Evolutionary conservation across 2,113 vertebrate genomes (phyloP), one percentile per base, ranked within the genome.

Genomic region (Hucho hucho): DNA sequence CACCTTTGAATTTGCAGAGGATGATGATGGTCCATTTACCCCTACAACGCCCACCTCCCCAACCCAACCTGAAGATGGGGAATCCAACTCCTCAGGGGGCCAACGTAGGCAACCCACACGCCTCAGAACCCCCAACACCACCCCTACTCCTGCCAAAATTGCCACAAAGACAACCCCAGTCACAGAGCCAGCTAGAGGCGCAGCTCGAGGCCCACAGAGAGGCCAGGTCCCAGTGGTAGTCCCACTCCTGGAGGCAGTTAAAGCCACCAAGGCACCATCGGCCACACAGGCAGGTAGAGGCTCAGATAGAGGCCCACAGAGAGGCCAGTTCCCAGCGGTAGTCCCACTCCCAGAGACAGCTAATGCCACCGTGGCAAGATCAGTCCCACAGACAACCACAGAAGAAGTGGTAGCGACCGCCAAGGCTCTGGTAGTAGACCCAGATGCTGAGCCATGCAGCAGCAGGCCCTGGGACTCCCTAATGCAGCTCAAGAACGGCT

Each of bases 401-500:
- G 7, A 6, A 29, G 29, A n/a, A 0, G 46, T 59, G 16, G 16
- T 7, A 14, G 58, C 0, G 13, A 13, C 46, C 18, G 3, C 24
- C 1, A 1, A 6, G 4, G 77, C 79, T 12, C 86, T 85, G 0
- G 49, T 53, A 0, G 49, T 53, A 53, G 90, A 93, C 68, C 88
- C 87, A 3, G 87, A 91, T 0, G 80, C 93, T 0, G 92, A 94
- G 65, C 80, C 90, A 70, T 97, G 96, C 90, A 98, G 95, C 0
- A 88, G 91, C 4, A 90, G 93, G 63, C 91, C 95, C 22, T 98
- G 99, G 16, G 90, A 98, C 0, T 94, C 97, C 26, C 97, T 99
- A 84, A 95, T 95, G 0, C 93, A 96, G 74, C 81, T 95, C n/a
- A 98, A 98, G 89, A 99, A 98, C 0, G 95, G 96, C 69, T 97